These are phyloP conservation scores for Lasioglossum malachurum DNA, from an alignment of 2,888 invertebrate genomes.

Conservation along the genomic window DNA sequence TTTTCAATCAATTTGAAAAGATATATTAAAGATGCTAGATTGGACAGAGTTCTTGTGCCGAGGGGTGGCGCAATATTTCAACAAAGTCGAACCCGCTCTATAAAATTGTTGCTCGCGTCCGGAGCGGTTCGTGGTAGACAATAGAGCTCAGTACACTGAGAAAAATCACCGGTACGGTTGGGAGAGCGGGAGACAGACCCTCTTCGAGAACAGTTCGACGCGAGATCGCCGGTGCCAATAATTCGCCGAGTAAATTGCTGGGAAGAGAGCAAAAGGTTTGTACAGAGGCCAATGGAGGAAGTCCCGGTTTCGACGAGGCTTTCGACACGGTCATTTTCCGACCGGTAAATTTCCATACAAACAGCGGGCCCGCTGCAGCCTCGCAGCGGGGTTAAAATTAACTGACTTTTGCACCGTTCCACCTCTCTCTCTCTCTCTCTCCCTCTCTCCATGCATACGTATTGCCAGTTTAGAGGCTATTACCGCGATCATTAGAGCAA, in stretches of 20 bases:
- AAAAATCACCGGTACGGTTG: constrained; percentile 22
- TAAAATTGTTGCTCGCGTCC: constrained; percentile 3
- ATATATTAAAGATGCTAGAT: background rate
- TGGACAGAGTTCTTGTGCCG: background rate
- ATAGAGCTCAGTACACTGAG: background rate
- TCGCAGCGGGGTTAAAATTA: constrained; percentile 64
- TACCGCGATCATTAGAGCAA: constrained; percentile 52
- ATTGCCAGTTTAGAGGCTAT: constrained; percentile 54
- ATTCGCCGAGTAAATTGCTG: constrained; percentile 60
- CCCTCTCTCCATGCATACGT: constrained; percentile 43
- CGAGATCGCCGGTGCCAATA: constrained; percentile 56
- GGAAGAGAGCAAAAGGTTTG: constrained; percentile 54
- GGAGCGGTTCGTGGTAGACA: constrained; percentile 4
- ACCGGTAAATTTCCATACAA: constrained; percentile 80
- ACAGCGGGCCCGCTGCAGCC: constrained; percentile 53
- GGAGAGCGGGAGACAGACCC: background rate
- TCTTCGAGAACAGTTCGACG: constrained; percentile 14
- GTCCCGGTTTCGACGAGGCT: constrained; percentile 65
- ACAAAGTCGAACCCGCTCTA: background rate
- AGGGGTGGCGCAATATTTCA: background rate
- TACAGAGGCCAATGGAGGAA: constrained; percentile 52
- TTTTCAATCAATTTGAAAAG: too few relatives aligned
- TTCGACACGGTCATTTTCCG: constrained; percentile 79
- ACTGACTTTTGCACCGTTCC: constrained; percentile 65
- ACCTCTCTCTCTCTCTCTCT: constrained; percentile 16